Evolutionary conservation across 2,888 invertebrate species (phyloP).

Genomic region (Clunio marinus): DNA sequence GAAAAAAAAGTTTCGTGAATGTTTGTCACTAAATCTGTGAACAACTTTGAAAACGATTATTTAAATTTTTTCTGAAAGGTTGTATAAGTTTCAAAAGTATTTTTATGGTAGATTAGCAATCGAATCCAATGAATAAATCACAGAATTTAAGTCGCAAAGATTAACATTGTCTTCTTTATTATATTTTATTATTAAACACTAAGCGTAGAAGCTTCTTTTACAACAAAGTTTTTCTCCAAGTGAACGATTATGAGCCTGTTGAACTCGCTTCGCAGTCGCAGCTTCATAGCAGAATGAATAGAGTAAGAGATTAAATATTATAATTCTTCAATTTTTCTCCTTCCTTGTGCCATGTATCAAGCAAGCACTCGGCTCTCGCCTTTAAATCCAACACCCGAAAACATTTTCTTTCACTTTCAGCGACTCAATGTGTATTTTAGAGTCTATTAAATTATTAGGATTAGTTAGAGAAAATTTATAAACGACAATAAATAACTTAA

Average conservation of each 20-base stretch:
- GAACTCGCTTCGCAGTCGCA: too few species aligned
- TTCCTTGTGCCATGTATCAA: neutral
- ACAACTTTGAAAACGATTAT: too few species aligned
- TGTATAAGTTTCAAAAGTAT: too few species aligned
- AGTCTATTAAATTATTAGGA: constrained; percentile 38
- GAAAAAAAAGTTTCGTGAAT: too few species aligned
- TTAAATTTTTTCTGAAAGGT: too few species aligned
- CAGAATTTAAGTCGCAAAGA: constrained; percentile 11
- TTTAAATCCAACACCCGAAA: too few species aligned
- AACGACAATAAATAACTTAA: constrained; percentile 26
- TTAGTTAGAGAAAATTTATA: constrained; percentile 25
- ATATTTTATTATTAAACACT: neutral
- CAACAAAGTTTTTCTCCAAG: too few species aligned
- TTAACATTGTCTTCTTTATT: constrained; percentile 30
- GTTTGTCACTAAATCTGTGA: too few species aligned
- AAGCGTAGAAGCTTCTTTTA: too few species aligned
- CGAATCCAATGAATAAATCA: constrained; percentile 24
- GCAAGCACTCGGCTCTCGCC: too few species aligned
- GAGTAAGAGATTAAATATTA: constrained; percentile 21
- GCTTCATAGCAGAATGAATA: neutral
- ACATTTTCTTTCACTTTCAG: neutral
- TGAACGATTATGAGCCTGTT: neutral
- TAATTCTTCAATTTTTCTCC: neutral
- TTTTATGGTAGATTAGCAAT: constrained; percentile 35
- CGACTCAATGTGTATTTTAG: constrained; percentile 6